These are phyloP conservation scores for Moxostoma hubbsi DNA, from an alignment of 2,797 vertebrate species.

Conservation along the genomic window DNA sequence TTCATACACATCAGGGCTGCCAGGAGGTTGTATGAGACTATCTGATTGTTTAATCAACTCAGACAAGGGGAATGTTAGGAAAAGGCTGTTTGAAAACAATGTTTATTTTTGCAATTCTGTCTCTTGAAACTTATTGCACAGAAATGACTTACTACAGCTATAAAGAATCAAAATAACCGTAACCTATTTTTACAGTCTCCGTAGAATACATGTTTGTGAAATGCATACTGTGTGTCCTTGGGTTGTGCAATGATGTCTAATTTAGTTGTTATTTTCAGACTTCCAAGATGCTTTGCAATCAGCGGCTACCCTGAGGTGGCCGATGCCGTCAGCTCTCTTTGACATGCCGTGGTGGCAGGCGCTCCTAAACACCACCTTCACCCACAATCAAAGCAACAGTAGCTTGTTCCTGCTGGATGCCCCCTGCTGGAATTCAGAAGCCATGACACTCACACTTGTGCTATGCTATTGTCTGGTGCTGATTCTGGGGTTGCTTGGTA, in stretches of 20 bases:
- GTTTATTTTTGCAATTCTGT: too few species aligned
- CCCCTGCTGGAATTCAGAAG: conserved; percentile 73
- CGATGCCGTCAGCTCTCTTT: conserved; percentile 61
- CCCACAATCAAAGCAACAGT: conserved; percentile 62
- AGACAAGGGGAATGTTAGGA: too few species aligned
- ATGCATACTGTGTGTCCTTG: conserved; percentile 21
- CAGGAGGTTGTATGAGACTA: too few species aligned
- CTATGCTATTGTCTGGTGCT: conserved; percentile 86
- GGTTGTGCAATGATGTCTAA: conserved; percentile 29
- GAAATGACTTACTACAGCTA: neutral
- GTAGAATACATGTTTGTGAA: conserved; percentile 6
- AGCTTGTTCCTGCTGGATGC: conserved; percentile 65
- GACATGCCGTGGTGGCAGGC: conserved; percentile 70
- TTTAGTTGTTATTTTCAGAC: conserved; percentile 62
- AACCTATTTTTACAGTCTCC: neutral
- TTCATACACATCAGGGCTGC: too few species aligned
- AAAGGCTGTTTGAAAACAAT: neutral
- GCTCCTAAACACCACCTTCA: conserved; percentile 56
- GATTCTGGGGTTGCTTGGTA: conserved; percentile 87
- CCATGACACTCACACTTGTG: conserved; percentile 79
- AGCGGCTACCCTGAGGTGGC: conserved; percentile 49
- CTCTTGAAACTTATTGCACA: too few species aligned
- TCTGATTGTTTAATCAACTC: neutral
- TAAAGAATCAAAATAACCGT: neutral
- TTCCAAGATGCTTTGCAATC: conserved; percentile 63